A percentile compares a stretch with the other conserved stretches of the same genome.
These are phyloP conservation scores for Dermatemys mawii DNA, from an alignment of 2,113 vertebrate species.

Conservation along the genomic window DNA sequence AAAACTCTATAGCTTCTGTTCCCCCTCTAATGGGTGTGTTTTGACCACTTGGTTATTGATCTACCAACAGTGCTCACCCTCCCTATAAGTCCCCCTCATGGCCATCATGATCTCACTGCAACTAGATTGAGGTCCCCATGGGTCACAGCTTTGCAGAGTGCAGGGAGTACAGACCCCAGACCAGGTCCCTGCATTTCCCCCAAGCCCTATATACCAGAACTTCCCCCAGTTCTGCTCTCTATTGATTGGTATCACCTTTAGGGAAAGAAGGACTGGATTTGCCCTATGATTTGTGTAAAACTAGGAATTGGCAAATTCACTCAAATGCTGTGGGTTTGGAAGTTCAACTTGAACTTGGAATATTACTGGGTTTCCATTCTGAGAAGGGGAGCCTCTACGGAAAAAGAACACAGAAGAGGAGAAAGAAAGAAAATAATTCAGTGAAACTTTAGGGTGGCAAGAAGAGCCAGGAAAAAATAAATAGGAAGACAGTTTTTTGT, in stretches of 20 bases:
- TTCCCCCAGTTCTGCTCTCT: accelerated
- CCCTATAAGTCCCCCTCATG: accelerated
- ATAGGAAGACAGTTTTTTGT: neutral
- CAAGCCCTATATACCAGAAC: neutral
- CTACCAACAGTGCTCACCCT: neutral
- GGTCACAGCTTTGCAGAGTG: neutral
- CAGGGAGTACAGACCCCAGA: neutral
- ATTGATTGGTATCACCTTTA: accelerated
- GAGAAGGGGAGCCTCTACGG: neutral
- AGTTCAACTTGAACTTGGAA: neutral
- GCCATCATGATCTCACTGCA: neutral
- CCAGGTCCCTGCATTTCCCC: neutral
- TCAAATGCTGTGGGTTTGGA: accelerated
- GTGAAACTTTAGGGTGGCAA: neutral
- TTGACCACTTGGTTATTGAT: neutral
- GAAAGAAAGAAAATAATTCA: neutral
- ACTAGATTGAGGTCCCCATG: neutral
- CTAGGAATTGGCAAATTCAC: neutral
- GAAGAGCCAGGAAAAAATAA: neutral
- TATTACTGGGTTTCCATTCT: neutral
- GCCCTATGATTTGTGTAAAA: neutral
- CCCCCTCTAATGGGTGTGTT: neutral
- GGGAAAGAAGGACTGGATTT: neutral
- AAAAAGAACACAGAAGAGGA: neutral
- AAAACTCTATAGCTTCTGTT: neutral